These are phyloP conservation scores for Rugalucina vietnamica DNA, from an alignment of 2,888 invertebrate species.

Conservation along the genomic window DNA sequence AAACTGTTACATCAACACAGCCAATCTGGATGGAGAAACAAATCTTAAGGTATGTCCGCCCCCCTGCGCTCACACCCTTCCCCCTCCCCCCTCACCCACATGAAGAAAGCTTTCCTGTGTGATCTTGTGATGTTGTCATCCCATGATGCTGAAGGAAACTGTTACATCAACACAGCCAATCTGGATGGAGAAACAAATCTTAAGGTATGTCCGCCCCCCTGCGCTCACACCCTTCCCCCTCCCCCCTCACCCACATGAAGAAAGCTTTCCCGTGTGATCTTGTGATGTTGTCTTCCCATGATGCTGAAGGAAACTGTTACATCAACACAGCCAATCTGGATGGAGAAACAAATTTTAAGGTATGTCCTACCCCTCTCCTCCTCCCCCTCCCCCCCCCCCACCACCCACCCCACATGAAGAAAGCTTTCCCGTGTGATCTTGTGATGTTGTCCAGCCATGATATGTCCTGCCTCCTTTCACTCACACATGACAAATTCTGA, in stretches of 20 bases:
- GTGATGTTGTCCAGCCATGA: slow-evolving; percentile 90
- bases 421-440: slow-evolving; percentile 93
- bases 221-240: no score
- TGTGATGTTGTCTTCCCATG: slow-evolving; percentile 89
- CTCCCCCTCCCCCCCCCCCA: no score
- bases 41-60: slow-evolving; percentile 91
- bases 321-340: slow-evolving; percentile 95
- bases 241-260: no score
- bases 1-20: slow-evolving; percentile 91
- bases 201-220: slow-evolving; percentile 90
- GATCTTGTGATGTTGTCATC: slow-evolving; percentile 90
- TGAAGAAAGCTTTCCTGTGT: slow-evolving; percentile 91
- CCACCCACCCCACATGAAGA: no score
- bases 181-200: slow-evolving; percentile 93
- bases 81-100: no score
- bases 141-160: slow-evolving; percentile 88
- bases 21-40: slow-evolving; percentile 94
- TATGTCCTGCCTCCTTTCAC: no score
- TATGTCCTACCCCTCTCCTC: slow-evolving; percentile 90
- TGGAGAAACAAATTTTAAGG: slow-evolving; percentile 92
- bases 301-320: slow-evolving; percentile 89
- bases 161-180: slow-evolving; percentile 93
- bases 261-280: slow-evolving; percentile 93
- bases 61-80: no score
- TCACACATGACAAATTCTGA: no score